phyloP scores from a whole-genome alignment of 2,797 vertebrate species.

The Scomberomorus guttatus region DNA sequence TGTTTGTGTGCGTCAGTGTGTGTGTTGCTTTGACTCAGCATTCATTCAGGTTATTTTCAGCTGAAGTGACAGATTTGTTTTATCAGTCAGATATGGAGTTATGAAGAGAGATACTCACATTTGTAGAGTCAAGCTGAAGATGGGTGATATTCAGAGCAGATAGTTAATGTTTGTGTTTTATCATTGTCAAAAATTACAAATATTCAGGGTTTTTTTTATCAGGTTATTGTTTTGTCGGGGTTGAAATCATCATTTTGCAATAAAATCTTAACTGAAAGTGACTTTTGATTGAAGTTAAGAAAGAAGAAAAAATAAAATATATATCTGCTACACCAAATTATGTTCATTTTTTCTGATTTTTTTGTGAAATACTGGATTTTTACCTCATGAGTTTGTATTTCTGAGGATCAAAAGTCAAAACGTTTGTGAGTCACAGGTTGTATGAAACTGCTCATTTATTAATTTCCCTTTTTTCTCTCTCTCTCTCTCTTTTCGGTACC shows the following conservation, averaged over 20 bases:
- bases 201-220: constrained; percentile 26
- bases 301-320: too few relatives aligned
- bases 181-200: constrained; percentile 5
- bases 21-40: constrained; percentile 19
- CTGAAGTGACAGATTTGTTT: constrained; percentile 54
- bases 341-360: accelerated
- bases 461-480: constrained; percentile 26
- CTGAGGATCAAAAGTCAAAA: not conserved
- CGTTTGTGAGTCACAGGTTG: too few relatives aligned
- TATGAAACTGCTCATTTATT: constrained; percentile 19
- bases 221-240: not conserved
- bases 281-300: too few relatives aligned
- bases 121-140: constrained; percentile 23
- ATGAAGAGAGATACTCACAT: constrained; percentile 23
- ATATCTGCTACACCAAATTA: too few relatives aligned
- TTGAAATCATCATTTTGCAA: not conserved
- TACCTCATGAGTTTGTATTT: not conserved
- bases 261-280: not conserved
- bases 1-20: constrained; percentile 51
- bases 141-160: not conserved
- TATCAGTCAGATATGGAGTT: constrained; percentile 32
- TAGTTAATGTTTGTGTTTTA: constrained; percentile 20
- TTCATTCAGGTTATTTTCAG: constrained; percentile 56
- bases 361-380: not conserved
- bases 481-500: constrained; percentile 36